Base-by-base conservation (phyloP, 2,113 vertebrate genomes). In the Maccullochella peelii region DNA sequence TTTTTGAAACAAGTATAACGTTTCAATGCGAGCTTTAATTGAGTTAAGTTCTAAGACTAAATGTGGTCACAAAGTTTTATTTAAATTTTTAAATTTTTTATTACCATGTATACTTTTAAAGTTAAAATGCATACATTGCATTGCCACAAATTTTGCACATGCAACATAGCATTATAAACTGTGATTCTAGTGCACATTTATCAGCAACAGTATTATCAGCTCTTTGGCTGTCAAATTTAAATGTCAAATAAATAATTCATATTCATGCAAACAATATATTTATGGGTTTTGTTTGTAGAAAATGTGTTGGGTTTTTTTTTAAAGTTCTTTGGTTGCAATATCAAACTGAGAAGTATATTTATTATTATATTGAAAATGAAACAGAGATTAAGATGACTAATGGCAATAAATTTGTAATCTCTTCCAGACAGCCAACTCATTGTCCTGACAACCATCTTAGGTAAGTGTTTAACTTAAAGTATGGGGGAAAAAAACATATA, bases 391-490 rank as follows among this genome's bases (percentile, higher is more conserved):
- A 47, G 4, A 58, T 54, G 6, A 55, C 6, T n/a, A 73, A n/a
- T 67, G 18, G 23, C 7, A 54, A 52, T 49, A 5, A 0, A 54
- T 61, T 15, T 55, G 2, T 55, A 1, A 23, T 62, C 21, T 80
- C 2, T 62, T 88, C 0, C 83, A 93, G 66, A 73, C 23, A 25
- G 73, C 33, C 55, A 50, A 25, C 59, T 54, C 27, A 42, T 58
- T 69, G 11, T 27, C 40, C 52, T 14, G 10, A 82, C 40, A 42
- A 54, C 42, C 68, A 21, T 75, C 47, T 79, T 3, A 89, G 87
- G 92, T 94, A 91, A 79, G 23, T 62, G 1, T 72, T 59, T 44
- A 49, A 55, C 5, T 69, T 33, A 8, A 52, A 47, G 10, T 42
- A 12, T 73, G 6, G n/a, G n/a, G n/a, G n/a, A n/a, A n/a, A n/a